Percentiles rank a stretch among this genome's conserved stretches.
Evolutionary conservation across 1,140 invertebrate species (phyloP).

Genomic region (Potamilus streckersoni): DNA sequence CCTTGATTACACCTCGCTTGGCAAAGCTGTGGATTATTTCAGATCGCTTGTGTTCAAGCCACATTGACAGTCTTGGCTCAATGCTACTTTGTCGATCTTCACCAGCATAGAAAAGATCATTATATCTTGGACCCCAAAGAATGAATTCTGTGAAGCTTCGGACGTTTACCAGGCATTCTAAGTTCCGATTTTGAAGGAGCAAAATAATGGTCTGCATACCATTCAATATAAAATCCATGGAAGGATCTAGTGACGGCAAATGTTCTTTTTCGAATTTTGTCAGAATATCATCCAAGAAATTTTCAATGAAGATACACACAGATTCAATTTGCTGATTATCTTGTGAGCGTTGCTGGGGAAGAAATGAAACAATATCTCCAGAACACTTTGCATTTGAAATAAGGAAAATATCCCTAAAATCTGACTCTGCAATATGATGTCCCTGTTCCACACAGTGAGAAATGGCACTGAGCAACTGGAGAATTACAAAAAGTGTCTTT

Average conservation of each 20-base stretch:
- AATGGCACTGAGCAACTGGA: constrained; percentile 60
- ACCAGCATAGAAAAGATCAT: constrained; percentile 22
- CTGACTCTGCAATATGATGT: constrained; percentile 50
- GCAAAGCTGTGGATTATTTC: constrained; percentile 48
- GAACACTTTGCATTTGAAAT: constrained; percentile 45
- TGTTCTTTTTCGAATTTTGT: constrained; percentile 34
- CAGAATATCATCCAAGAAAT: constrained; percentile 45
- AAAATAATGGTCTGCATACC: constrained; percentile 43
- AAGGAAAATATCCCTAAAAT: constrained; percentile 56
- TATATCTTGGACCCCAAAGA: constrained; percentile 54
- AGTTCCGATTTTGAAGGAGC: constrained; percentile 44
- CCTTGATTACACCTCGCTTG: constrained; percentile 27
- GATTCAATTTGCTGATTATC: constrained; percentile 53
- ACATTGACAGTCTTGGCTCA: constrained; percentile 58
- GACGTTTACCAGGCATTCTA: constrained; percentile 52
- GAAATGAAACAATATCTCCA: constrained; percentile 55
- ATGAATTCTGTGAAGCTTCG: constrained; percentile 55
- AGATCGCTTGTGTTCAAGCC: constrained; percentile 56
- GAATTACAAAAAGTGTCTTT: constrained; percentile 47
- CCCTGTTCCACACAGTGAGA: constrained; percentile 60
- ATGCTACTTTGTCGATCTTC: constrained; percentile 38
- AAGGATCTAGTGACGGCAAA: constrained; percentile 38
- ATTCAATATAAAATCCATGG: constrained; percentile 28
- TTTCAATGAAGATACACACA: constrained; percentile 54
- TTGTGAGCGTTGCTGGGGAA: constrained; percentile 50